A percentile compares a stretch with the other conserved stretches of the same genome.
phyloP scores from a whole-genome alignment of 92 coral and sea anemone species.

The Meandrina meandrites region DNA sequence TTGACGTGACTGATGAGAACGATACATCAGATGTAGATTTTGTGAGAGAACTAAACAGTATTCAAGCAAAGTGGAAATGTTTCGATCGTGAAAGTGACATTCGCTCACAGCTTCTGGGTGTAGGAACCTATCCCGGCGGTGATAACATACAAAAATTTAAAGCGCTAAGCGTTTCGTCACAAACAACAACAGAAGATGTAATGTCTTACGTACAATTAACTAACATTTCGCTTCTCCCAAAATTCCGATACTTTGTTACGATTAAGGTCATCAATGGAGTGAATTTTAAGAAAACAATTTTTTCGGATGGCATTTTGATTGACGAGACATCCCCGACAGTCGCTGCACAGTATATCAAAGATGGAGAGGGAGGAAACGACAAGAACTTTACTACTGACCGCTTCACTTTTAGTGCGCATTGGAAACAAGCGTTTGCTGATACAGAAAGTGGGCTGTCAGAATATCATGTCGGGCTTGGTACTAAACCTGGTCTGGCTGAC shows the following conservation, averaged over 20 bases:
- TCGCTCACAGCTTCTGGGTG: slow-evolving; percentile 63
- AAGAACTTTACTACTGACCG: slow-evolving; percentile 72
- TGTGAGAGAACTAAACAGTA: slow-evolving; percentile 61
- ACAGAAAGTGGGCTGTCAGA: slow-evolving; percentile 86
- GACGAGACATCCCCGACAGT: slow-evolving; percentile 84
- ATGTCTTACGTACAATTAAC: slow-evolving; percentile 50
- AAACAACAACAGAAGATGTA: slow-evolving; percentile 36
- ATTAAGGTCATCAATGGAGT: slow-evolving; percentile 85
- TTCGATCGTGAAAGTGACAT: slow-evolving; percentile 81
- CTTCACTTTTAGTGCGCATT: slow-evolving; percentile 83
- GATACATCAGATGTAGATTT: slow-evolving; percentile 77
- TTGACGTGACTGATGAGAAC: slow-evolving; percentile 67
- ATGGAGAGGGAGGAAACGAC: slow-evolving; percentile 77
- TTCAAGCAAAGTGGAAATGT: slow-evolving; percentile 80
- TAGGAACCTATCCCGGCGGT: slow-evolving; percentile 88
- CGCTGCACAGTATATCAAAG: slow-evolving; percentile 74
- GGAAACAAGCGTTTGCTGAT: slow-evolving; percentile 94
- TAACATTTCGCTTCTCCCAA: slow-evolving; percentile 54
- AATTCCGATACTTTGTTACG: slow-evolving; percentile 82
- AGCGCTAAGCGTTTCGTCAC: not conserved
- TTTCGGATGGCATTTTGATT: slow-evolving; percentile 89
- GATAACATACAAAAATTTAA: slow-evolving; percentile 59
- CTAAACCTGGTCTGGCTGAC: slow-evolving; percentile 73
- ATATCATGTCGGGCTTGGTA: slow-evolving; percentile 86
- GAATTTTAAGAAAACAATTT: slow-evolving; percentile 52